Evolutionary conservation across 2,113 vertebrate genomes (phyloP).

Genomic region (Electrona antarctica): DNA sequence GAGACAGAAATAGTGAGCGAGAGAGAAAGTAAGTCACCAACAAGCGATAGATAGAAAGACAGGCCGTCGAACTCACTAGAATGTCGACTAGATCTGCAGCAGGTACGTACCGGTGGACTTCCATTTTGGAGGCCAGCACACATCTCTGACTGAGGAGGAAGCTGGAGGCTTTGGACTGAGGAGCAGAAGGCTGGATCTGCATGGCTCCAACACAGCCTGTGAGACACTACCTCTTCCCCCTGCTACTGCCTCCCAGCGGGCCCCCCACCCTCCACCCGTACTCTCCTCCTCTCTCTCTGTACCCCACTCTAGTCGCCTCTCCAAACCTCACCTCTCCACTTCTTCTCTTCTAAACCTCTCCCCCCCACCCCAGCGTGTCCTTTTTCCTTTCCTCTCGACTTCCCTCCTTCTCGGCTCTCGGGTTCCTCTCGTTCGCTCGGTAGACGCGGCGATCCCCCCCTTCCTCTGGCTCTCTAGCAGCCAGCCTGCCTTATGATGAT

Average conservation of each 20-base stretch:
- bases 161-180: slow-evolving; percentile 48
- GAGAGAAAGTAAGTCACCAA: neutral
- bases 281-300: neutral
- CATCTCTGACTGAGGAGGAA: slow-evolving; percentile 63
- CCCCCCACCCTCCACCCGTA: slow-evolving; percentile 13
- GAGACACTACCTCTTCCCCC: neutral
- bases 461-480: slow-evolving; percentile 16
- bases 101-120: slow-evolving; percentile 69
- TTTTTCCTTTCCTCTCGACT: slow-evolving; percentile 1
- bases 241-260: neutral
- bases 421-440: neutral
- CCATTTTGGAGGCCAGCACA: slow-evolving; percentile 60
- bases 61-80: neutral
- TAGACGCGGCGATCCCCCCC: slow-evolving; percentile 16
- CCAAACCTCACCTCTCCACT: neutral
- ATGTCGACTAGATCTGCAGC: neutral
- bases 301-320: neutral
- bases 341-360: slow-evolving; percentile 2
- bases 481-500: slow-evolving; percentile 33
- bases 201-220: slow-evolving; percentile 40
- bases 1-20: too few species aligned
- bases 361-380: neutral
- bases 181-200: slow-evolving; percentile 59
- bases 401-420: neutral
- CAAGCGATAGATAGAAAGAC: neutral